Percentiles rank a stretch among this genome's conserved stretches.
phyloP scores from a whole-genome alignment of 2,888 invertebrate genomes.

The Phytoseiulus persimilis region DNA sequence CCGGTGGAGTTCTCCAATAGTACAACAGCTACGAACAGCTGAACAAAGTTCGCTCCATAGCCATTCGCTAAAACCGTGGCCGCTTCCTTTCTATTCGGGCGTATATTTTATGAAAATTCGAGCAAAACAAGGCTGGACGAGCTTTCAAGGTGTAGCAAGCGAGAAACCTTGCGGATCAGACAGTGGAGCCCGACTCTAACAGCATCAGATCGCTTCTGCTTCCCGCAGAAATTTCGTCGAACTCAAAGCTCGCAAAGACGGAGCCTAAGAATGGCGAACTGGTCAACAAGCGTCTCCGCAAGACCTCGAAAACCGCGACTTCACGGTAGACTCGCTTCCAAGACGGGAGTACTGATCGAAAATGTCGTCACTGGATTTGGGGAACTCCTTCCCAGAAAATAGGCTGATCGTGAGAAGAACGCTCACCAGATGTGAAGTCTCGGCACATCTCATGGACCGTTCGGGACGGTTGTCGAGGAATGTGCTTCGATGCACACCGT shows the following conservation, averaged over 20 bases:
- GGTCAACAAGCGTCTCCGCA: no score
- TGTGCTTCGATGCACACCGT: not conserved
- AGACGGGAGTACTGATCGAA: not conserved
- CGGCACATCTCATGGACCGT: not conserved
- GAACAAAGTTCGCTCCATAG: not conserved
- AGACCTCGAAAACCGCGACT: not conserved
- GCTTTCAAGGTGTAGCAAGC: not conserved
- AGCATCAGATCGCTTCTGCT: not conserved
- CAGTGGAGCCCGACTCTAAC: not conserved
- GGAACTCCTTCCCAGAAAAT: not conserved
- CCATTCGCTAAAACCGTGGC: not conserved
- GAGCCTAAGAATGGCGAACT: not conserved
- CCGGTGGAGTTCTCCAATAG: not conserved
- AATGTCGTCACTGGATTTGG: no score
- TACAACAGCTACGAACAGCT: not conserved
- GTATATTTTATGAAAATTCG: not conserved
- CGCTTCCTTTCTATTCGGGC: not conserved
- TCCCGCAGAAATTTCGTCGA: not conserved
- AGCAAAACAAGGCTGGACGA: not conserved
- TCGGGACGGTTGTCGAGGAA: not conserved
- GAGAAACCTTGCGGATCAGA: not conserved
- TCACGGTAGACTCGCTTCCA: not conserved
- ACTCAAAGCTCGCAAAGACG: not conserved
- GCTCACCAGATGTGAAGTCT: not conserved
- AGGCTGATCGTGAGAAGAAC: not conserved